Percentiles rank a stretch among this genome's conserved stretches.
Conservation (phyloP, 2,888 invertebrate species). For the Chrysomela aeneicollis region DNA sequence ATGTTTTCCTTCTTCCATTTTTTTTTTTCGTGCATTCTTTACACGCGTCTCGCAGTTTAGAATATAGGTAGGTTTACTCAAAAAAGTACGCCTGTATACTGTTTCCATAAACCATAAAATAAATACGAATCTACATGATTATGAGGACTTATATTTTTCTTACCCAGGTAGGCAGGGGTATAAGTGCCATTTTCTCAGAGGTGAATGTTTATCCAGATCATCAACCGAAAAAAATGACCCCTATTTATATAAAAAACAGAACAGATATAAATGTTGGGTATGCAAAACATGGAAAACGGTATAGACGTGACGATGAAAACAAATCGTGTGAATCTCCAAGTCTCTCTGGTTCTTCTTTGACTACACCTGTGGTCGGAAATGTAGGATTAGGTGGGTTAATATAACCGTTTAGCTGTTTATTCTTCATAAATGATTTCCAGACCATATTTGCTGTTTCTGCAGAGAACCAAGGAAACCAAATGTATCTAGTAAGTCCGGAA, state of each 20-base stretch:
- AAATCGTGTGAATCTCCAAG: not conserved
- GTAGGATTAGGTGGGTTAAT: not conserved
- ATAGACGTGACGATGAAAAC: not conserved
- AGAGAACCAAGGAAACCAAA: not conserved
- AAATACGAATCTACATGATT: no score
- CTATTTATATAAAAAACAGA: not conserved
- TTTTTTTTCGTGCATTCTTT: no score
- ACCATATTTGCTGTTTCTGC: not conserved
- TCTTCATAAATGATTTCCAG: not conserved
- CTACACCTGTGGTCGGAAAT: not conserved
- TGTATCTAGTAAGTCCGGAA: not conserved
- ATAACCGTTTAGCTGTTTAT: not conserved
- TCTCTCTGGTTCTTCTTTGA: not conserved
- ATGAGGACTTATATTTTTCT: no score
- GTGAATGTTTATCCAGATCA: not conserved
- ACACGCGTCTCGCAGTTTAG: no score
- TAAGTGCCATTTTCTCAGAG: not conserved
- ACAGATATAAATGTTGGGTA: slow-evolving; percentile 1
- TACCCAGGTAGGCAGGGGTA: not conserved
- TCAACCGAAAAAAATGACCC: not conserved
- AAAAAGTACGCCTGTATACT: no score
- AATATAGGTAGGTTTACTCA: no score
- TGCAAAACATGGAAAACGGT: not conserved
- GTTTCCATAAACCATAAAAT: no score
- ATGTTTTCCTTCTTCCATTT: no score